phyloP scores from a whole-genome alignment of 2,888 invertebrate species.

The Blomia tropicalis region DNA sequence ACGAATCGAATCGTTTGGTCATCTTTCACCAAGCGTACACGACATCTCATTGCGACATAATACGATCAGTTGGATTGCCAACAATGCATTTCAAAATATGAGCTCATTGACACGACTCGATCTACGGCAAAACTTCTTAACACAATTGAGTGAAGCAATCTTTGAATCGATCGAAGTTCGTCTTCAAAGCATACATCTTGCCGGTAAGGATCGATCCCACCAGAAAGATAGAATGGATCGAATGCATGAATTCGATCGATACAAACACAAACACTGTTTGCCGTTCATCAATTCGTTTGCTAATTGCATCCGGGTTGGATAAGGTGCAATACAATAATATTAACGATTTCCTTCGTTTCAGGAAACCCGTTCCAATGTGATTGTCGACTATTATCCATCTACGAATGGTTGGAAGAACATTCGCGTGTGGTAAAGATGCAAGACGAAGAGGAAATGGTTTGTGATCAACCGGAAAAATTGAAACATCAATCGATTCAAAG shows the following conservation, averaged over 20 bases:
- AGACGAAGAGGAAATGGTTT: conserved; percentile 41
- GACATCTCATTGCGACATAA: conserved; percentile 34
- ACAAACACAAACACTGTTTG: neutral
- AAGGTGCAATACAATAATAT: conserved; percentile 1
- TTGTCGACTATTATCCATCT: conserved; percentile 73
- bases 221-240: no score
- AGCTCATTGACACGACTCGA: conserved; percentile 45
- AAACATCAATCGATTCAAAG: conserved; percentile 58
- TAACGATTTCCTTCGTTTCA: conserved; percentile 37
- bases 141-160: conserved; percentile 44
- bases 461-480: conserved; percentile 66
- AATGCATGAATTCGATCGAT: conserved; percentile 19
- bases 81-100: conserved; percentile 44
- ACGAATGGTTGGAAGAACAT: conserved; percentile 81
- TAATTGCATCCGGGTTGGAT: no score
- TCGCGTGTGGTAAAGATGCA: conserved; percentile 49
- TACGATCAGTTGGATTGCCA: conserved; percentile 33
- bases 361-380: conserved; percentile 77
- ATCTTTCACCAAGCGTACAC: conserved; percentile 29
- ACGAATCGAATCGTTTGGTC: conserved; percentile 29
- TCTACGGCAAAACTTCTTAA: conserved; percentile 51
- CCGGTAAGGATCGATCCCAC: no score
- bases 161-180: conserved; percentile 63
- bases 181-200: conserved; percentile 55
- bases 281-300: neutral